A percentile compares a stretch with the other conserved stretches of the same genome.
phyloP scores from a whole-genome alignment of 2,113 vertebrate genomes.

The Acanthisitta chloris region DNA sequence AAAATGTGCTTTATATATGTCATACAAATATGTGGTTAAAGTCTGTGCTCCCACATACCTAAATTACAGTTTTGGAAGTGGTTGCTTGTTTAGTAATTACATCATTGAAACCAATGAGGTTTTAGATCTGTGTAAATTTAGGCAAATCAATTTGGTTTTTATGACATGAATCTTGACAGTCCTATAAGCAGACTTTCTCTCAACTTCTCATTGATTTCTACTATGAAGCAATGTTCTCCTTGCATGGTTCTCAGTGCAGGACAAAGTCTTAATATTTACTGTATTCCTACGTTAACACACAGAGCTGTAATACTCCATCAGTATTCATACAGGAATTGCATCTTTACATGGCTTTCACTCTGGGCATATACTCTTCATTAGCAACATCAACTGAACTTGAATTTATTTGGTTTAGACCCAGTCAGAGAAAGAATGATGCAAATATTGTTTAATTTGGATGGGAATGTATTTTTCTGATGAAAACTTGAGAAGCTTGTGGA shows the following conservation, averaged over 20 bases:
- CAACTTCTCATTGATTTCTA: not conserved
- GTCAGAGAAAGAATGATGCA: not conserved
- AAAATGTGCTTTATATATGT: not conserved
- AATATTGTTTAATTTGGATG: not conserved
- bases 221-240: not conserved
- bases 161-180: not conserved
- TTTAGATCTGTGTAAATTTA: not conserved
- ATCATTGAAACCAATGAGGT: not conserved
- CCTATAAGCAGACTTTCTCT: not conserved
- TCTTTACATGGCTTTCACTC: not conserved
- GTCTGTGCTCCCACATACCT: not conserved
- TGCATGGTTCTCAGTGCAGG: not conserved
- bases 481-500: not conserved
- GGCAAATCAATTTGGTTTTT: not conserved
- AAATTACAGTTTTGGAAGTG: not conserved
- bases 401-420: not conserved
- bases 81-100: not conserved
- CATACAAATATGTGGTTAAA: not conserved
- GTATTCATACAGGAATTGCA: not conserved
- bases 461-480: not conserved
- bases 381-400: not conserved
- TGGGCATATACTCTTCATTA: not conserved
- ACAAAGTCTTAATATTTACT: not conserved
- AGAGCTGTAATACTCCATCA: not conserved
- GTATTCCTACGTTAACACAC: not conserved